Evolutionary conservation across 2,888 invertebrate species (phyloP).

Genomic region (Plemyria rubiginata): DNA sequence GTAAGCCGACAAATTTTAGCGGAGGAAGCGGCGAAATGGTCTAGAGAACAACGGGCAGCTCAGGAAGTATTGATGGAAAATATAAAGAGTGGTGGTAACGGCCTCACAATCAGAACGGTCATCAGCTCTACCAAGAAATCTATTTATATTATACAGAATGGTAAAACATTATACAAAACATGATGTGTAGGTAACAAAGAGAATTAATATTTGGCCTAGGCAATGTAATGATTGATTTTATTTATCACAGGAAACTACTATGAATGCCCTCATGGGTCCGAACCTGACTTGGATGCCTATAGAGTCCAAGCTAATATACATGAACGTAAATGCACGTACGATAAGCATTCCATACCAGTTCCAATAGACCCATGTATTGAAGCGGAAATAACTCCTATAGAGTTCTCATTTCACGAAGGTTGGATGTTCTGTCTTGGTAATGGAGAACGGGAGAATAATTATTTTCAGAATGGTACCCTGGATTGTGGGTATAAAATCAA

Average conservation of each 20-base stretch:
- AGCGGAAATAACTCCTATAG: slow-evolving; percentile 78
- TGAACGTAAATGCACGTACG: slow-evolving; percentile 73
- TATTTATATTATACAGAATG: slow-evolving; percentile 74
- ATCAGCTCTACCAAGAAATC: slow-evolving; percentile 61
- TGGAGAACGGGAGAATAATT: slow-evolving; percentile 77
- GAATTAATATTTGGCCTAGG: neutral
- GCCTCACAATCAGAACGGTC: slow-evolving; percentile 75
- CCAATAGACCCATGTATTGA: slow-evolving; percentile 75
- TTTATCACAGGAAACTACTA: slow-evolving; percentile 67
- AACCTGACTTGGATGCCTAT: slow-evolving; percentile 74
- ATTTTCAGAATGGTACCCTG: slow-evolving; percentile 76
- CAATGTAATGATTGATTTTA: neutral
- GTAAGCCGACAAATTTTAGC: slow-evolving; percentile 76
- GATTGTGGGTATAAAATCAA: slow-evolving; percentile 79
- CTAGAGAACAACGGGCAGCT: slow-evolving; percentile 74
- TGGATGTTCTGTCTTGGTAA: slow-evolving; percentile 81
- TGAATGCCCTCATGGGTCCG: slow-evolving; percentile 71
- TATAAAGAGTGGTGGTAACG: slow-evolving; percentile 78
- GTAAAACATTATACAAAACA: slow-evolving; percentile 44
- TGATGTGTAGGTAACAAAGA: too few species aligned
- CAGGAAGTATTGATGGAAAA: slow-evolving; percentile 80
- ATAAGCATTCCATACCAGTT: slow-evolving; percentile 61
- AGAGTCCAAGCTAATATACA: slow-evolving; percentile 76
- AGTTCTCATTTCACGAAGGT: slow-evolving; percentile 77
- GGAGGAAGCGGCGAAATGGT: slow-evolving; percentile 80